Evolutionary conservation across 2,888 invertebrate species (phyloP).

Genomic region (Eulithis testata): DNA sequence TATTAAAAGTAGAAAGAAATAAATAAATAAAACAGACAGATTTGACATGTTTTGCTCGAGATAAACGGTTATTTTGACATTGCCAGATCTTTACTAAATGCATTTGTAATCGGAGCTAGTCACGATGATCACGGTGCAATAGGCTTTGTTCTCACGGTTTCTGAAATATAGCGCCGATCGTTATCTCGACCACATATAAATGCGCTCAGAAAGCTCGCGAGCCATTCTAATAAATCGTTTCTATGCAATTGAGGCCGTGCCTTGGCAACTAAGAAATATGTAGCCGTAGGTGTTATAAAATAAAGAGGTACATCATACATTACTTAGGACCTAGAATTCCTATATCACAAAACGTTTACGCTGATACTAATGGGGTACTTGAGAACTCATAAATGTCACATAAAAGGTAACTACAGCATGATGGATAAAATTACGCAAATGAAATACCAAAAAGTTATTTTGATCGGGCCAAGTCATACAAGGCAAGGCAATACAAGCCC

Average conservation of each 20-base stretch:
- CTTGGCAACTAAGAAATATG: conserved; percentile 9
- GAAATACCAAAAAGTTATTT: conserved; percentile 26
- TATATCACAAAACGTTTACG: no score
- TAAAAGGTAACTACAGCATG: no score
- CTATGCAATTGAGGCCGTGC: conserved; percentile 22
- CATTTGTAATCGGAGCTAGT: conserved; percentile 50
- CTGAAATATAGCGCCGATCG: conserved; percentile 67
- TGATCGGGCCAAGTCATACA: conserved; percentile 16
- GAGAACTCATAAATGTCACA: no score
- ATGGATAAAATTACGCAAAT: no score
- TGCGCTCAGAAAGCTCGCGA: conserved; percentile 48
- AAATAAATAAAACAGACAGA: neutral
- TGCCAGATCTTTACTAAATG: conserved; percentile 29
- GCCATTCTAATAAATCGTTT: conserved; percentile 33
- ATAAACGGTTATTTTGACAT: conserved; percentile 37
- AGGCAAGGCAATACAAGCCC: conserved; percentile 20
- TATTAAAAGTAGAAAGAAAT: no score
- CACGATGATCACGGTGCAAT: conserved; percentile 61
- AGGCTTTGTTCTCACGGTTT: conserved; percentile 71
- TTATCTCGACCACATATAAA: conserved; percentile 71
- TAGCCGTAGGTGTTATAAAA: neutral
- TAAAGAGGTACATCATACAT: neutral
- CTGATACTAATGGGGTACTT: no score
- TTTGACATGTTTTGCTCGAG: conserved; percentile 8
- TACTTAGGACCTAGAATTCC: no score